A percentile compares a stretch with the other conserved stretches of the same genome.
phyloP scores from a whole-genome alignment of 2,888 invertebrate genomes.

The Drepana falcataria region DNA sequence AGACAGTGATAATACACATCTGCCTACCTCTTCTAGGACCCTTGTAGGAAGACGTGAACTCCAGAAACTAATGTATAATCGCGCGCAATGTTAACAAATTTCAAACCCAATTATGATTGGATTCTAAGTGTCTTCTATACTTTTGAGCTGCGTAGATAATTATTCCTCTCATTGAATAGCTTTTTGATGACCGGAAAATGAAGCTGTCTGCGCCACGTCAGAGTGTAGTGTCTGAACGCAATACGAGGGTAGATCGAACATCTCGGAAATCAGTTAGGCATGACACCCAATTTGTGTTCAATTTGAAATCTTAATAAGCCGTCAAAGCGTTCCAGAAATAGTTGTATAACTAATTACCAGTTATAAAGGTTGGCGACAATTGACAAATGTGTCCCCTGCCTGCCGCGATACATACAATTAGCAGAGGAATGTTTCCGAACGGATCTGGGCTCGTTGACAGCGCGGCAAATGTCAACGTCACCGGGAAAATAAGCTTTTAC shows the following conservation, averaged over 20 bases:
- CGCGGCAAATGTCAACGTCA: constrained; percentile 45
- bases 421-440: constrained; percentile 64
- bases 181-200: constrained; percentile 72
- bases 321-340: constrained; percentile 75
- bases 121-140: no score
- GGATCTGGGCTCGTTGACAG: constrained; percentile 47
- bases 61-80: no score
- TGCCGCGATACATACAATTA: constrained; percentile 71
- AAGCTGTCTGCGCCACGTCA: constrained; percentile 57
- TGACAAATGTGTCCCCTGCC: constrained; percentile 71
- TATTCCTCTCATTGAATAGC: constrained; percentile 45
- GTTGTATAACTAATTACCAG: constrained; percentile 66
- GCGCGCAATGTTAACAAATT: no score
- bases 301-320: constrained; percentile 77
- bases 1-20: no score
- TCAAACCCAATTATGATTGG: no score
- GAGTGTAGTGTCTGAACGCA: constrained; percentile 41
- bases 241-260: constrained; percentile 34
- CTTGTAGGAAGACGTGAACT: no score
- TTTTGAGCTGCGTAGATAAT: no score
- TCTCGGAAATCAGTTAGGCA: constrained; percentile 65
- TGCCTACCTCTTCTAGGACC: no score
- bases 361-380: constrained; percentile 65
- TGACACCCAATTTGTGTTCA: constrained; percentile 76
- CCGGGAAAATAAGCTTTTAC: constrained; percentile 58